Percentiles rank a stretch among this genome's conserved stretches.
Conservation (phyloP, 1,140 invertebrate genomes). For the Apis florea region DNA sequence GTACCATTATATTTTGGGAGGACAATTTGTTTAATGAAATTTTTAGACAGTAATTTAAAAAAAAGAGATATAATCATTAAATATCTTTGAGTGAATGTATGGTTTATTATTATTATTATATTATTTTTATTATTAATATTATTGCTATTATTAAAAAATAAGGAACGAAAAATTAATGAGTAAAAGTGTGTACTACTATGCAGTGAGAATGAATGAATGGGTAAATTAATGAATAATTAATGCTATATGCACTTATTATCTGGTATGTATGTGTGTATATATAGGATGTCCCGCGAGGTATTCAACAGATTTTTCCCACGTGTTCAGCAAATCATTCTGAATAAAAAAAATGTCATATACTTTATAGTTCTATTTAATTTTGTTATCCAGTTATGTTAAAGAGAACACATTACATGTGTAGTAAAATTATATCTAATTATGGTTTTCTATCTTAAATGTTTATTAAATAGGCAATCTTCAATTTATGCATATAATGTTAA, state of each 20-base stretch:
- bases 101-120: conserved; percentile 64
- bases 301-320: conserved; percentile 18
- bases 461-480: background rate
- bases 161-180: conserved; percentile 53
- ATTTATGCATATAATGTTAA: background rate
- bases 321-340: conserved; percentile 13
- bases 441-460: background rate
- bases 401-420: background rate
- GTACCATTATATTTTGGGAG: conserved; percentile 54
- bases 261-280: conserved; percentile 67
- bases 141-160: conserved; percentile 42
- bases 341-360: conserved; percentile 31
- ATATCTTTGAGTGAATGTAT: conserved; percentile 60
- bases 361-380: conserved; percentile 8
- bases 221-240: conserved; percentile 73
- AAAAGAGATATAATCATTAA: conserved; percentile 57
- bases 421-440: background rate
- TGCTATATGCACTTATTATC: conserved; percentile 73
- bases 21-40: conserved; percentile 37
- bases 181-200: conserved; percentile 59
- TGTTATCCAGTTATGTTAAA: background rate
- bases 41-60: conserved; percentile 48
- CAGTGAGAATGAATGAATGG: conserved; percentile 63
- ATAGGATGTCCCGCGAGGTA: conserved; percentile 4
- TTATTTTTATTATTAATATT: conserved; percentile 29